A percentile compares a stretch with the other conserved stretches of the same genome.
These are phyloP conservation scores for Maniola jurtina DNA, from an alignment of 1,140 invertebrate genomes.

Conservation along the genomic window DNA sequence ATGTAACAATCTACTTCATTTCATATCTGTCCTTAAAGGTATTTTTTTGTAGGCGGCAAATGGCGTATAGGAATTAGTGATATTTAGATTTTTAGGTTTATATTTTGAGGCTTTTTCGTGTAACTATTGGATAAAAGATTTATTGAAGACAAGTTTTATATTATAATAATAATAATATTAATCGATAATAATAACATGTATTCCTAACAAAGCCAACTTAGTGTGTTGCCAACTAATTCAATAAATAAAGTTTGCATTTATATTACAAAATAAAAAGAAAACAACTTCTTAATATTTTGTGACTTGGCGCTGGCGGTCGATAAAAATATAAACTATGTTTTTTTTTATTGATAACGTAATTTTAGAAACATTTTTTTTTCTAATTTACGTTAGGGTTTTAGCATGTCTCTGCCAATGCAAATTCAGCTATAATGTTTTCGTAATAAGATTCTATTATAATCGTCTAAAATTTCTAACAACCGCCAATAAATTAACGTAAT, in stretches of 20 bases:
- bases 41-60: conserved; percentile 22
- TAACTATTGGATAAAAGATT: conserved; percentile 49
- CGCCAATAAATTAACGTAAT: conserved; percentile 11
- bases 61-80: conserved; percentile 48
- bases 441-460: conserved; percentile 10
- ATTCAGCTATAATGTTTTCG: not conserved
- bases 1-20: not conserved
- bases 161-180: conserved; percentile 16
- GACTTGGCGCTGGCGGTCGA: not conserved
- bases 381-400: not conserved
- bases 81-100: conserved; percentile 45
- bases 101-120: conserved; percentile 61
- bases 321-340: not conserved
- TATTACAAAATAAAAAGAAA: not conserved
- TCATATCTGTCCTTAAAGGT: conserved; percentile 1
- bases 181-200: conserved; percentile 31
- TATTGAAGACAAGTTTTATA: conserved; percentile 53
- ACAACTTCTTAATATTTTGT: not conserved
- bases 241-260: conserved; percentile 29
- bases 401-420: not conserved
- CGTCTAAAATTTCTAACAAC: not conserved
- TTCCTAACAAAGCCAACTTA: conserved; percentile 44
- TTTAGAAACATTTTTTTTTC: not conserved
- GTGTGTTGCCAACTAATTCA: conserved; percentile 46
- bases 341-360: not conserved